These are phyloP conservation scores for Drosophila niveifrons DNA, from an alignment of 2,888 invertebrate genomes.

Conservation along the genomic window DNA sequence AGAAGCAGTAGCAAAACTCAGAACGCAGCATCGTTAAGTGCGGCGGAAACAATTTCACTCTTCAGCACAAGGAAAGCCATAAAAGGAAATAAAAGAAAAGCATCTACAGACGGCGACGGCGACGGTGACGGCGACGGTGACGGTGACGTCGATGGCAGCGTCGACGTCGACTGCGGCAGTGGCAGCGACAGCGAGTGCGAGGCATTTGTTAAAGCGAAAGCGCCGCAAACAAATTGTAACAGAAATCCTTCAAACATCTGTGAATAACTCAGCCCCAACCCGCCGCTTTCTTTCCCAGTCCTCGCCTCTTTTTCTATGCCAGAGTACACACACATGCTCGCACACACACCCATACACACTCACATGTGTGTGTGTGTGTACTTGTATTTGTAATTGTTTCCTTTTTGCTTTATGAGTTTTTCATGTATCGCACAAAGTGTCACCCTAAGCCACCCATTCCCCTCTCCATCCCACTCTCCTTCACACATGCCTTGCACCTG, in stretches of 20 bases:
- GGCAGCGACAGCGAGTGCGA: constrained; percentile 1
- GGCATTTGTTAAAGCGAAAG: constrained; percentile 55
- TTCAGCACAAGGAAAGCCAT: constrained; percentile 74
- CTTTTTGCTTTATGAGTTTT: constrained; percentile 79
- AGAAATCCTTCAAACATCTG: constrained; percentile 80
- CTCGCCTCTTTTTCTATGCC: neutral
- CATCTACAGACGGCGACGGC: constrained; percentile 38
- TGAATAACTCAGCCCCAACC: constrained; percentile 47
- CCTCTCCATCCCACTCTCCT: neutral
- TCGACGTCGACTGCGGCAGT: constrained; percentile 3
- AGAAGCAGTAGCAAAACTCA: constrained; percentile 34
- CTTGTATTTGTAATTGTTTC: constrained; percentile 76
- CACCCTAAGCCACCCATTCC: constrained; percentile 46
- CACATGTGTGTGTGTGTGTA: constrained; percentile 40
- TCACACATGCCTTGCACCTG: constrained; percentile 47
- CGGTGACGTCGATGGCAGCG: constrained; percentile 14
- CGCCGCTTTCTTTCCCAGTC: constrained; percentile 1
- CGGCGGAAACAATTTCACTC: constrained; percentile 81
- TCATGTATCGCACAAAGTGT: constrained; percentile 73
- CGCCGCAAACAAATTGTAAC: constrained; percentile 75
- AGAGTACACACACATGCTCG: constrained; percentile 2
- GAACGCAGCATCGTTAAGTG: constrained; percentile 75
- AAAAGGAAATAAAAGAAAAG: constrained; percentile 75
- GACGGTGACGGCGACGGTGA: constrained; percentile 9
- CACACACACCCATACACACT: constrained; percentile 6